Percentiles rank a stretch among this genome's conserved stretches.
Conservation (phyloP, 2,113 vertebrate species). For the Grantiella picta region DNA sequence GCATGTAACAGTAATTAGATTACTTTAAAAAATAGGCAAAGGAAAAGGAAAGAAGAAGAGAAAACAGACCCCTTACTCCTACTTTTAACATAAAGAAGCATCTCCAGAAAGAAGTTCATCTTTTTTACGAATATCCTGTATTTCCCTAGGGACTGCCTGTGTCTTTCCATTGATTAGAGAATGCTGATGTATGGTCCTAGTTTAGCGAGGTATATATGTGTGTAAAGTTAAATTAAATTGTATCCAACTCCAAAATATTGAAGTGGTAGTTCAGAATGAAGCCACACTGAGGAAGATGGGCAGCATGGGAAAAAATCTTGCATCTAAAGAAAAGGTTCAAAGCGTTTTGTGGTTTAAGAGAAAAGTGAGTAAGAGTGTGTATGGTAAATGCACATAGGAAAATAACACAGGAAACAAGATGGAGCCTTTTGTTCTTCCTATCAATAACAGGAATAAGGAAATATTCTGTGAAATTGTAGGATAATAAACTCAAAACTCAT, state of each 20-base stretch:
- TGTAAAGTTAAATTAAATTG: neutral
- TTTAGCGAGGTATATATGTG: neutral
- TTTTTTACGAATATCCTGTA: neutral
- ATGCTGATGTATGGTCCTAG: neutral
- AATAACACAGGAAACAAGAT: neutral
- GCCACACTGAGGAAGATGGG: neutral
- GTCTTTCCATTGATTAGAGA: neutral
- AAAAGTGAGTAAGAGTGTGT: neutral
- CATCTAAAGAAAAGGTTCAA: neutral
- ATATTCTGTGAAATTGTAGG: neutral
- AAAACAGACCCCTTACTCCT: neutral
- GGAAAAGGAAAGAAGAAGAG: neutral
- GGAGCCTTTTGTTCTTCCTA: neutral
- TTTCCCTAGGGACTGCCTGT: neutral
- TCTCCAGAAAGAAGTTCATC: neutral
- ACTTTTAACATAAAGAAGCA: neutral
- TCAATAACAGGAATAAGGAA: slow-evolving; percentile 19
- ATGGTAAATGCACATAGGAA: neutral
- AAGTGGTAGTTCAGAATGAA: neutral
- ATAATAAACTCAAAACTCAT: neutral
- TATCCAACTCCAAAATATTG: neutral
- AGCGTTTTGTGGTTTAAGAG: neutral
- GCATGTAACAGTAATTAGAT: neutral
- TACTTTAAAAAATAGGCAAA: neutral
- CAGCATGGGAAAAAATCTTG: neutral